Evolutionary conservation across 2,113 vertebrate genomes (phyloP).

Genomic region (Ibidorhyncha struthersii): DNA sequence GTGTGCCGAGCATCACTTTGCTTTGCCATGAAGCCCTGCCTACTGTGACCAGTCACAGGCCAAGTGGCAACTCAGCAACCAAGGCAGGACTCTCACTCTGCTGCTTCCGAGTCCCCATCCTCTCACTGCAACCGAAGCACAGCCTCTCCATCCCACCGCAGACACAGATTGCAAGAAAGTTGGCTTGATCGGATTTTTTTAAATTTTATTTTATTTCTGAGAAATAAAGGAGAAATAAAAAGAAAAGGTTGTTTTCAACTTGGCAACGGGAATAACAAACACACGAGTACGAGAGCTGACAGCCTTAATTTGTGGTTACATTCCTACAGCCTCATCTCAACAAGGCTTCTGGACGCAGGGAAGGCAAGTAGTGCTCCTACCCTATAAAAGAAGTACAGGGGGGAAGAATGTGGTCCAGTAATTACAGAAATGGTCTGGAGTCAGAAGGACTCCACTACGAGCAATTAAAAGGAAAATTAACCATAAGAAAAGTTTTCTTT

Average conservation of each 20-base stretch:
- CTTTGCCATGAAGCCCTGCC: background rate
- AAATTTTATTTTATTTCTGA: background rate
- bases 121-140: background rate
- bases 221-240: background rate
- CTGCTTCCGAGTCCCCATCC: background rate
- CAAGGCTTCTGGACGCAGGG: background rate
- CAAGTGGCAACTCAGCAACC: background rate
- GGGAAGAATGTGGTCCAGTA: conserved; percentile 18
- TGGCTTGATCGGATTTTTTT: accelerated
- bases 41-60: background rate
- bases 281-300: background rate
- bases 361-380: background rate
- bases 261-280: background rate
- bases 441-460: background rate
- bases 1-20: background rate
- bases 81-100: background rate
- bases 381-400: conserved; percentile 14
- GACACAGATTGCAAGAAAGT: background rate
- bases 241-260: background rate
- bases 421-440: conserved; percentile 28
- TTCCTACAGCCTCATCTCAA: background rate
- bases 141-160: background rate
- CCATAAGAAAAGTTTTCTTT: conserved; percentile 45
- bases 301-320: background rate
- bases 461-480: conserved; percentile 57